Evolutionary conservation across 1,140 invertebrate genomes (phyloP).

Genomic region (Papilio machaon): DNA sequence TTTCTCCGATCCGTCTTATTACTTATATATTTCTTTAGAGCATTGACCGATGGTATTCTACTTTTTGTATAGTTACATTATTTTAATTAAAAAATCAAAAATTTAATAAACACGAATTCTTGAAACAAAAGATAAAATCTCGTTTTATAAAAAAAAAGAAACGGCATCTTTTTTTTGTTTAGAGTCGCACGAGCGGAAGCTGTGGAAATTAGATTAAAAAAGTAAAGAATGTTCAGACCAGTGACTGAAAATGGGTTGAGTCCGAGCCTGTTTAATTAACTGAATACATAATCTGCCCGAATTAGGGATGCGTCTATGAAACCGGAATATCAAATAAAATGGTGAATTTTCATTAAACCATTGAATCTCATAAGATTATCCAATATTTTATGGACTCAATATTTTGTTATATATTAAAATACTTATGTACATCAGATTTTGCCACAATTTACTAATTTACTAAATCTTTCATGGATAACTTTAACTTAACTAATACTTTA

Average conservation of each 20-base stretch:
- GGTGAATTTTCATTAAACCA: background rate
- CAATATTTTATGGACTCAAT: no score
- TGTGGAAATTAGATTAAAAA: conserved; percentile 39
- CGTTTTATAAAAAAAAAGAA: background rate
- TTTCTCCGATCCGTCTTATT: no score
- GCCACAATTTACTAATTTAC: no score
- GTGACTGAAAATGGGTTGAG: conserved; percentile 21
- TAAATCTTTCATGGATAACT: no score
- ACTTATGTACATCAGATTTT: no score
- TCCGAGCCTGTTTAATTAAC: conserved; percentile 55
- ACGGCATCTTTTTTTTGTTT: background rate
- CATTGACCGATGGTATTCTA: background rate
- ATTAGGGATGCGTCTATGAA: conserved; percentile 47
- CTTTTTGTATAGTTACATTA: background rate
- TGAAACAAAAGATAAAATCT: background rate
- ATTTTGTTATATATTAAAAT: no score
- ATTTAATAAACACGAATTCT: background rate
- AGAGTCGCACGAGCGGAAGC: conserved; percentile 20
- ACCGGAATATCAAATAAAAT: conserved; percentile 18
- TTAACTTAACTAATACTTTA: no score
- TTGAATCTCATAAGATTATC: background rate
- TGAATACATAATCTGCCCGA: conserved; percentile 52
- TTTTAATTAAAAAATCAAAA: background rate
- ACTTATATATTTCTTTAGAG: no score
- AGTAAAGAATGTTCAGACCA: conserved; percentile 4